Evolutionary conservation across 2,113 vertebrate species (phyloP).

Genomic region (Psilopogon haemacephalus): DNA sequence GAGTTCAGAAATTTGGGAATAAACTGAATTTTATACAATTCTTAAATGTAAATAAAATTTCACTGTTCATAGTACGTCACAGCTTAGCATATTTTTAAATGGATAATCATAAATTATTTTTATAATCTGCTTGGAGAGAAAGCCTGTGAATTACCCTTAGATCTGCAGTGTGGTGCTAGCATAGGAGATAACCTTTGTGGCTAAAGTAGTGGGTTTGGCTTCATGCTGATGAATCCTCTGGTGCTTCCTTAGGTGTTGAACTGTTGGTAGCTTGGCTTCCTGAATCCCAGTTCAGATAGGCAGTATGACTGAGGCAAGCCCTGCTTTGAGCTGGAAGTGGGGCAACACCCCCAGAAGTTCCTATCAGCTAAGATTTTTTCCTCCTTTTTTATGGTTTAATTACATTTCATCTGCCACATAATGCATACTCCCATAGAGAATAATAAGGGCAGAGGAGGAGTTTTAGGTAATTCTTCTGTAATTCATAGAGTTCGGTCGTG

Average conservation of each 20-base stretch:
- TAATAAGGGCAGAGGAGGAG: not conserved
- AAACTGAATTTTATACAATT: not conserved
- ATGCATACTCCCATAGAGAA: accelerated
- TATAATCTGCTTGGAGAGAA: not conserved
- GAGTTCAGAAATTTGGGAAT: not conserved
- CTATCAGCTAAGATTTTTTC: not conserved
- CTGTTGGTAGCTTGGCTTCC: not conserved
- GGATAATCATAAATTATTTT: not conserved
- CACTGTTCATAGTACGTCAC: not conserved
- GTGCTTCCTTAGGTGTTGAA: not conserved
- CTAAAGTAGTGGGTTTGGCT: not conserved
- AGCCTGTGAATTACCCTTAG: not conserved
- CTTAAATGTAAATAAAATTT: not conserved
- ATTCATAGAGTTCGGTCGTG: not conserved
- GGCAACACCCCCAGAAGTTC: not conserved
- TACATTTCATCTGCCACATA: not conserved
- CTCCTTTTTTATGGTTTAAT: not conserved
- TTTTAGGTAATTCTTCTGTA: not conserved
- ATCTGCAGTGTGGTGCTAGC: not conserved
- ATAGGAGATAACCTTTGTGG: not conserved
- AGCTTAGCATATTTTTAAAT: not conserved
- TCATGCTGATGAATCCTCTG: not conserved
- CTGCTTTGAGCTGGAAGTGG: not conserved
- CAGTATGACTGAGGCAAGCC: too few relatives aligned
- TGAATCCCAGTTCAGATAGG: too few relatives aligned